These are phyloP conservation scores for Proteles cristata DNA, from an alignment of 2,113 vertebrate species.

Conservation along the genomic window DNA sequence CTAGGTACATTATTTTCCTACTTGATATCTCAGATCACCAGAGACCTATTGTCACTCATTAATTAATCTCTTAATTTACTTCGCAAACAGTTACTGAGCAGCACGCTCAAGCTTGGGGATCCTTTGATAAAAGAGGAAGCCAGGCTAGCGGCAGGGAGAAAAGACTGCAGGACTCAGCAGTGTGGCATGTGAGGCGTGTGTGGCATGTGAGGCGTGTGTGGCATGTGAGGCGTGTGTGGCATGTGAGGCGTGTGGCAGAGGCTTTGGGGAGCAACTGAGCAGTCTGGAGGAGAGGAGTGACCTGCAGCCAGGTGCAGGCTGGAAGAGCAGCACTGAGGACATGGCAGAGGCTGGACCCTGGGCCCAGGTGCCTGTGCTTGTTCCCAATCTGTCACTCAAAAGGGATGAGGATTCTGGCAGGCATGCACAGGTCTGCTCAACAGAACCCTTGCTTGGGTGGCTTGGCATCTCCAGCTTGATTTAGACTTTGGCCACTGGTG, in stretches of 20 bases:
- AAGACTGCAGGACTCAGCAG: not conserved
- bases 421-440: not conserved
- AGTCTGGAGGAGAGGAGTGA: not conserved
- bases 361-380: not conserved
- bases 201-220: not conserved
- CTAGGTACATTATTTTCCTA: not conserved
- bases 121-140: not conserved
- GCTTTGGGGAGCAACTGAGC: not conserved
- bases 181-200: not conserved
- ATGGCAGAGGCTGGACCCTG: accelerated
- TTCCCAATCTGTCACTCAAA: not conserved
- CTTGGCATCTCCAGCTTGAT: not conserved
- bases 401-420: not conserved
- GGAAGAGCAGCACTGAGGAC: not conserved
- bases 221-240: not conserved
- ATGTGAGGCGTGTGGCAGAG: not conserved
- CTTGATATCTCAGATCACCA: not conserved
- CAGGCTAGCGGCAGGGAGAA: not conserved
- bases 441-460: not conserved
- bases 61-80: conserved; percentile 1
- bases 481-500: not conserved
- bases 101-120: not conserved
- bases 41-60: not conserved
- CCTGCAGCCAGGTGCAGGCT: not conserved
- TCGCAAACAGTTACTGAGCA: not conserved